Percentiles rank a stretch among this genome's conserved stretches.
Conservation (phyloP, 2,797 vertebrate genomes). For the Pseudomugil tenellus region DNA sequence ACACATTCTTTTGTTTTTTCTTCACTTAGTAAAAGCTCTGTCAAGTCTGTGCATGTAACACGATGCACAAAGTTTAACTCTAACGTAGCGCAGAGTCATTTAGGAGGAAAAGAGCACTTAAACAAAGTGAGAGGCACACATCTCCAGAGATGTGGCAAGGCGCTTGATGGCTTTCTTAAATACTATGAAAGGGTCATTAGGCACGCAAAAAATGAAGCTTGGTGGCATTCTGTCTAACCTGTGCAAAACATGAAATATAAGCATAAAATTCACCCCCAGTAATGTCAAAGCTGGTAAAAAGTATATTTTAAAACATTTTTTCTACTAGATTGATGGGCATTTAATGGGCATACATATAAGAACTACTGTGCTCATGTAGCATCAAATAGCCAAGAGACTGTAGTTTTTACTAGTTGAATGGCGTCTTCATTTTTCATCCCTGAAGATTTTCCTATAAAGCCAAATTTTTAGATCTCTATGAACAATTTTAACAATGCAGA, state of each 20-base stretch:
- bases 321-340: background rate
- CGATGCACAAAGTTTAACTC: slow-evolving; percentile 34
- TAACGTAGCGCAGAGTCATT: slow-evolving; percentile 29
- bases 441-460: background rate
- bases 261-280: background rate
- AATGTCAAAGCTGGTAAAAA: background rate
- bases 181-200: background rate
- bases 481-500: slow-evolving; percentile 13
- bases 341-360: background rate
- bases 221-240: slow-evolving; percentile 4
- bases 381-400: background rate
- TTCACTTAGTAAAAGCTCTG: slow-evolving; percentile 42
- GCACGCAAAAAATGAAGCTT: slow-evolving; percentile 3
- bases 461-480: slow-evolving; percentile 14
- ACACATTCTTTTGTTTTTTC: slow-evolving; percentile 33
- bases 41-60: slow-evolving; percentile 54
- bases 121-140: slow-evolving; percentile 14
- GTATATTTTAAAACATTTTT: background rate
- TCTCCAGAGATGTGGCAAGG: slow-evolving; percentile 22
- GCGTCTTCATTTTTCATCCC: background rate
- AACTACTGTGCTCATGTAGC: background rate
- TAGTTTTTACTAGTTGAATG: background rate
- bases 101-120: slow-evolving; percentile 33
- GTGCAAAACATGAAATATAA: slow-evolving; percentile 1
- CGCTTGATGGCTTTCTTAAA: slow-evolving; percentile 6